phyloP scores from a whole-genome alignment of 2,888 invertebrate species.

The Ochropacha duplaris region DNA sequence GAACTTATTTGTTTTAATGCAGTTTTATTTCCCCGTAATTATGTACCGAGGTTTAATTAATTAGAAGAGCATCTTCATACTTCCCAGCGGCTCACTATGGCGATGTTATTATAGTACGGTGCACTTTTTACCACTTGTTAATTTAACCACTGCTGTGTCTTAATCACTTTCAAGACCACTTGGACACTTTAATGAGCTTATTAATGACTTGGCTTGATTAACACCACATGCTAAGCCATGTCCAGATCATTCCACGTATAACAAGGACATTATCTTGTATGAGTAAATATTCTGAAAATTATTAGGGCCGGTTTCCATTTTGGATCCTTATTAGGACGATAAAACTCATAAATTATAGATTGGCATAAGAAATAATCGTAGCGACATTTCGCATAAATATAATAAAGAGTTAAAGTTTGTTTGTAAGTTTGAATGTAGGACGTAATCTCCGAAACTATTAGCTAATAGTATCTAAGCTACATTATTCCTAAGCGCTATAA shows the following conservation, averaged over 20 bases:
- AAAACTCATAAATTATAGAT: neutral
- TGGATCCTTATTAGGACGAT: neutral
- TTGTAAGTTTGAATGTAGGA: too few relatives aligned
- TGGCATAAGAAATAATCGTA: too few relatives aligned
- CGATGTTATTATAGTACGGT: neutral
- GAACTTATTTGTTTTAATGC: too few relatives aligned
- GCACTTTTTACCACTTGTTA: neutral
- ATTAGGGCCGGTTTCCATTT: neutral
- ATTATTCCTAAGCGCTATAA: too few relatives aligned
- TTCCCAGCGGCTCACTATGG: neutral
- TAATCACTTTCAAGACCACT: constrained; percentile 4
- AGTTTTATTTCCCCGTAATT: too few relatives aligned
- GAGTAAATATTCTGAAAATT: neutral
- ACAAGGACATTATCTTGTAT: neutral
- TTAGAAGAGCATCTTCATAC: neutral
- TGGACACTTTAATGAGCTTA: constrained; percentile 5
- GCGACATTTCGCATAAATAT: too few relatives aligned
- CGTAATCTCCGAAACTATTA: too few relatives aligned
- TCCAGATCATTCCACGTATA: neutral
- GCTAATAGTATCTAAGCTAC: too few relatives aligned
- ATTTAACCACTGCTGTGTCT: neutral
- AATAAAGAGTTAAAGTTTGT: too few relatives aligned
- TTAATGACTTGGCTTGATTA: neutral
- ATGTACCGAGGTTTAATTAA: neutral
- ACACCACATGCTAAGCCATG: neutral